These are phyloP conservation scores for Rafetus swinhoei DNA, from an alignment of 2,113 vertebrate genomes.

Conservation along the genomic window DNA sequence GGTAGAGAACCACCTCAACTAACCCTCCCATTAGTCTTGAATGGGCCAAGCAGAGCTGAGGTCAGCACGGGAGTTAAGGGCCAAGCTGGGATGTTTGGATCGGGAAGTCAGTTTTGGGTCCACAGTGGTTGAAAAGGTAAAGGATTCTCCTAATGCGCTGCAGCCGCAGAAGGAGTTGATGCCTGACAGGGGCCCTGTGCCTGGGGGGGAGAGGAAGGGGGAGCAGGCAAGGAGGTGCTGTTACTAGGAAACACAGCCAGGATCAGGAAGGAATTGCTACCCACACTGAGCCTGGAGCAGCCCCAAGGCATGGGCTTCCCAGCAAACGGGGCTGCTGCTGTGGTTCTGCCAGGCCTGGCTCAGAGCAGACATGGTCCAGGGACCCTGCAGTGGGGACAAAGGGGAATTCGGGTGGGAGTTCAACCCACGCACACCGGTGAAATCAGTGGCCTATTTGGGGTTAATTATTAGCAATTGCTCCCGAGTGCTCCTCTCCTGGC, in stretches of 20 bases:
- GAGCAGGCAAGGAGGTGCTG: too few relatives aligned
- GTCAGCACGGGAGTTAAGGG: not conserved
- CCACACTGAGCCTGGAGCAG: not conserved
- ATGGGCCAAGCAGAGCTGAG: not conserved
- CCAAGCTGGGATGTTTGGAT: not conserved
- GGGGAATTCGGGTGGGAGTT: not conserved
- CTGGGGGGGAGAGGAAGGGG: too few relatives aligned
- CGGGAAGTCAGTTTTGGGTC: not conserved
- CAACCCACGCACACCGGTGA: not conserved
- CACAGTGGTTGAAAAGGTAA: not conserved
- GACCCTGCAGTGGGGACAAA: not conserved
- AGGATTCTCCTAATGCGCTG: not conserved
- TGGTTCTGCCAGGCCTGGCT: not conserved
- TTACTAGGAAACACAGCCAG: not conserved
- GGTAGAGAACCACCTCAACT: not conserved
- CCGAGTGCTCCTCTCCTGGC: not conserved
- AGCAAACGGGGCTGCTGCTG: too few relatives aligned
- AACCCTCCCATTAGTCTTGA: not conserved
- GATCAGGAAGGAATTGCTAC: not conserved
- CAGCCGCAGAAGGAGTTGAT: not conserved
- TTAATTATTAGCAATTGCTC: slow-evolving; percentile 23
- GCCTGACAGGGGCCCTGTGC: too few relatives aligned
- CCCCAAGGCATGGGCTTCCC: not conserved
- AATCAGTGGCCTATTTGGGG: slow-evolving; percentile 5
- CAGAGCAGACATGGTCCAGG: not conserved